Evolutionary conservation across 2,888 invertebrate genomes (phyloP).

Genomic region (Boloria selene): DNA sequence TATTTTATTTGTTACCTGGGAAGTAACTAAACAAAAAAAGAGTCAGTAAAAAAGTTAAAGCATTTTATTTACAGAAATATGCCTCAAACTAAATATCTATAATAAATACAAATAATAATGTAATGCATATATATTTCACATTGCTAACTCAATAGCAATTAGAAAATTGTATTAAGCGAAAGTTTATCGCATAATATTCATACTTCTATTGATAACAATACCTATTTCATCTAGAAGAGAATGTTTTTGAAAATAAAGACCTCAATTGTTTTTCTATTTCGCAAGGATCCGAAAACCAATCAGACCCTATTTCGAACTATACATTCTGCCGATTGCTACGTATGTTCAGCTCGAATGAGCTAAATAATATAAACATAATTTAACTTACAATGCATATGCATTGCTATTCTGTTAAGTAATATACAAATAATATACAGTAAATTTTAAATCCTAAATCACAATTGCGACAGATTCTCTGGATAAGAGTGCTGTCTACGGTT

Average conservation of each 20-base stretch:
- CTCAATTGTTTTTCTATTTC: slow-evolving; percentile 37
- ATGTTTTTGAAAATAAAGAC: slow-evolving; percentile 28
- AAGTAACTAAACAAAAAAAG: neutral
- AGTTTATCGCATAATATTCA: neutral
- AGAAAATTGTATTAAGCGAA: no score
- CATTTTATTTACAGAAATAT: no score
- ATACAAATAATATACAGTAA: no score
- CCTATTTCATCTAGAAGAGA: slow-evolving; percentile 16
- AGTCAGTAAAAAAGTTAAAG: neutral
- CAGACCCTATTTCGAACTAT: slow-evolving; percentile 24
- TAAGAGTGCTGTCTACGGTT: no score
- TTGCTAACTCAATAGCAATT: no score
- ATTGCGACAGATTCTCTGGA: no score
- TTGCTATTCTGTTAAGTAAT: neutral
- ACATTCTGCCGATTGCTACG: slow-evolving; percentile 17
- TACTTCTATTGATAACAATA: slow-evolving; percentile 10
- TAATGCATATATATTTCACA: no score
- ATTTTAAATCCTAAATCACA: no score
- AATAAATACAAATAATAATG: neutral
- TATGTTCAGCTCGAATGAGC: slow-evolving; percentile 28
- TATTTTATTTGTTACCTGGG: neutral
- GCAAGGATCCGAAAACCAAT: slow-evolving; percentile 25
- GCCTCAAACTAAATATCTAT: no score
- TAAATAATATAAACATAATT: slow-evolving; percentile 14
- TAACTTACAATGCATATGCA: slow-evolving; percentile 10